These are phyloP conservation scores for Cryptocephalus moraei DNA, from an alignment of 2,888 invertebrate genomes.

Conservation along the genomic window DNA sequence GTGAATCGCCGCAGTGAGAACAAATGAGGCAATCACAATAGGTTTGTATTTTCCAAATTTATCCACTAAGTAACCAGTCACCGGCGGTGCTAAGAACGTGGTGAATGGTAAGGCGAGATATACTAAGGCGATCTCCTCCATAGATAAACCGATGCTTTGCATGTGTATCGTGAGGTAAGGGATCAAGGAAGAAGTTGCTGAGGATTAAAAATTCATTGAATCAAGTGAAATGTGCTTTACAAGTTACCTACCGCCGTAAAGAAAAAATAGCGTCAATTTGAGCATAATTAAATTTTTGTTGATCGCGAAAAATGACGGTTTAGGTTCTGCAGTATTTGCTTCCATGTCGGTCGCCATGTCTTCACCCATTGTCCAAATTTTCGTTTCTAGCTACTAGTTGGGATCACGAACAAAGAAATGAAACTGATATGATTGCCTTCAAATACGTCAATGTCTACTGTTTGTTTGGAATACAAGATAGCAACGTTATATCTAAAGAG, in stretches of 20 bases:
- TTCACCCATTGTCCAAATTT: conserved; percentile 36
- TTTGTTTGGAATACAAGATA: conserved; percentile 18
- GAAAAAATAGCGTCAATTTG: conserved; percentile 71
- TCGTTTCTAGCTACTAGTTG: conserved; percentile 1
- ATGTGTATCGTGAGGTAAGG: conserved; percentile 86
- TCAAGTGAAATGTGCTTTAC: neutral
- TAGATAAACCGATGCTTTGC: conserved; percentile 78
- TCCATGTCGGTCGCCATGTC: conserved; percentile 41
- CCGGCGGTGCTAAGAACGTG: conserved; percentile 74
- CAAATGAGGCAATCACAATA: conserved; percentile 66
- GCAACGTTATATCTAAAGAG: conserved; percentile 5
- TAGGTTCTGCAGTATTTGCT: conserved; percentile 27
- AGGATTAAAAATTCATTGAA: conserved; percentile 23
- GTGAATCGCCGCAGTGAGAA: conserved; percentile 70
- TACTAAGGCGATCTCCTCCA: conserved; percentile 79
- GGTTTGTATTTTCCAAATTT: conserved; percentile 80
- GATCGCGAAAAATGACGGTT: conserved; percentile 40
- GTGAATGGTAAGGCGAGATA: conserved; percentile 80
- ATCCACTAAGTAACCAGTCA: conserved; percentile 77
- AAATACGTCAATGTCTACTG: conserved; percentile 11
- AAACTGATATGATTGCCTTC: neutral
- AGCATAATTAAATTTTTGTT: conserved; percentile 72
- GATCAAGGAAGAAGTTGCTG: conserved; percentile 72
- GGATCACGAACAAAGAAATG: conserved; percentile 8
- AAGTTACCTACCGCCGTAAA: conserved; percentile 59